These are phyloP conservation scores for Ophiodon elongatus DNA, from an alignment of 2,113 vertebrate species.

Conservation along the genomic window DNA sequence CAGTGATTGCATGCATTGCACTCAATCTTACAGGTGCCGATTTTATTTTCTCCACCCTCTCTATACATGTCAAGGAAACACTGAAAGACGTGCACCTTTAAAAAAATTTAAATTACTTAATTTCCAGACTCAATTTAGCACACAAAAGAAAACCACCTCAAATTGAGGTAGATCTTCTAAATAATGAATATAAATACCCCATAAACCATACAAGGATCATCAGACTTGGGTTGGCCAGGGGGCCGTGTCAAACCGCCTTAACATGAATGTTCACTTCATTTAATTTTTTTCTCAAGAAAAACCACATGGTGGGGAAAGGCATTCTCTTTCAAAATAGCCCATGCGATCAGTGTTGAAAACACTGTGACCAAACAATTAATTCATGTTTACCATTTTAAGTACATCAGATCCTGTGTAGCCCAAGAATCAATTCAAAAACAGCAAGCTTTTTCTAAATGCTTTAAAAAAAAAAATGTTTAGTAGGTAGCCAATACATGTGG, in stretches of 20 bases:
- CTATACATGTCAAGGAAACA: background rate
- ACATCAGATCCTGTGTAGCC: background rate
- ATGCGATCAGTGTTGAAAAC: constrained; percentile 15
- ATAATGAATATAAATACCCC: background rate
- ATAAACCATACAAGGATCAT: background rate
- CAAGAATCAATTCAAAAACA: constrained; percentile 2
- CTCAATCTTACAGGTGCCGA: background rate
- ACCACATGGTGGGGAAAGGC: background rate
- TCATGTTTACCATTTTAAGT: background rate
- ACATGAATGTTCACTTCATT: constrained; percentile 41
- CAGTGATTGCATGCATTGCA: background rate
- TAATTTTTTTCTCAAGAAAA: constrained; percentile 16
- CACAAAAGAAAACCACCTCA: background rate
- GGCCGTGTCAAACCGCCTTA: background rate
- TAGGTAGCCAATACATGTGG: background rate
- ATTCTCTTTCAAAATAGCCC: background rate
- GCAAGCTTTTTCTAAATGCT: background rate
- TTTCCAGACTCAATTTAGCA: background rate
- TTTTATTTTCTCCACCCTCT: background rate
- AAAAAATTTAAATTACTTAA: background rate
- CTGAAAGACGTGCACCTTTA: background rate
- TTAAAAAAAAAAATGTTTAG: too few relatives aligned
- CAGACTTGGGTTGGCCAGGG: background rate
- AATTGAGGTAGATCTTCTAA: background rate
- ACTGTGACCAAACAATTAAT: constrained; percentile 5